Evolutionary conservation across 2,797 vertebrate species (phyloP).

Genomic region (Pteropus rufus): DNA sequence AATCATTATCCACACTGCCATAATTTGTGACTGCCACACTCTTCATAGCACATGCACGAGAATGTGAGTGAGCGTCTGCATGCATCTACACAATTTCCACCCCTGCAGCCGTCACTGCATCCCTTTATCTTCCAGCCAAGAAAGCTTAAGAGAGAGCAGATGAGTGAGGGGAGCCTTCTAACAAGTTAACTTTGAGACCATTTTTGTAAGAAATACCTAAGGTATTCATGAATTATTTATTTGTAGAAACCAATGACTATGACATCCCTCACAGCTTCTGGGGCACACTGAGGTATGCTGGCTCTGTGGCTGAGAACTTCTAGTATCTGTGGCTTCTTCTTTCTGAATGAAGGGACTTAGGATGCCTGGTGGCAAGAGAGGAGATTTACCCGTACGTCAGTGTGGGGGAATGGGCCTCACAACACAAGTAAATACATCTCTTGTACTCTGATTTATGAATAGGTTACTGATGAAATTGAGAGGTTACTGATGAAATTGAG

Average conservation of each 20-base stretch:
- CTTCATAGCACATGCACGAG: neutral
- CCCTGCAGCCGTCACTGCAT: too few species aligned
- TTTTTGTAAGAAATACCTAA: neutral
- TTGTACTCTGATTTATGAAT: neutral
- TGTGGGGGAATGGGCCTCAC: neutral
- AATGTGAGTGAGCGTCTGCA: neutral
- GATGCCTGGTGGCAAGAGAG: neutral
- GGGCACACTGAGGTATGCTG: neutral
- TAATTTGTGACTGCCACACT: neutral
- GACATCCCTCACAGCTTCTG: neutral
- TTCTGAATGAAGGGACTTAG: neutral
- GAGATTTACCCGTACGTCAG: neutral
- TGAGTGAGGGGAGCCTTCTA: neutral
- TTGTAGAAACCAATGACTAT: neutral
- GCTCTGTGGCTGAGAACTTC: neutral
- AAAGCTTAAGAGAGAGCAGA: neutral
- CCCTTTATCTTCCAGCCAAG: neutral
- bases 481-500: neutral
- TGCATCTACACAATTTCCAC: neutral
- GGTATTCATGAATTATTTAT: neutral
- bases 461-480: neutral
- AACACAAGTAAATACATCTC: neutral
- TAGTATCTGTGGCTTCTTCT: neutral
- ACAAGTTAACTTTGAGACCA: neutral
- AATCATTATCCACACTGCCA: neutral